Conservation (phyloP, 2,888 invertebrate species). For the Pollenia griseotomentosa region DNA sequence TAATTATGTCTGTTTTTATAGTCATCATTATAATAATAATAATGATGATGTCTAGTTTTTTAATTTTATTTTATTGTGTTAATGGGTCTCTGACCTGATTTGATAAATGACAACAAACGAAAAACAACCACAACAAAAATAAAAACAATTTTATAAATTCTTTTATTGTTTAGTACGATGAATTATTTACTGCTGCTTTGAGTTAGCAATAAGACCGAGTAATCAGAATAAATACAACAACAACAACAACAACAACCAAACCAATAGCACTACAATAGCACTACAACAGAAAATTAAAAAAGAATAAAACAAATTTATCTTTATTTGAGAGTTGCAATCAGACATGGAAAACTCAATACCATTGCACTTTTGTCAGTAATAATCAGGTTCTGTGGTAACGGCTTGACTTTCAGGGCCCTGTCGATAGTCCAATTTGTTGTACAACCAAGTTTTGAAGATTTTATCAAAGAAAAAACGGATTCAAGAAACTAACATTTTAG, state of each 20-base stretch:
- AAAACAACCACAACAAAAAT: background rate
- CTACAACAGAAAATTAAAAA: background rate
- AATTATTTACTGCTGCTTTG: slow-evolving; percentile 14
- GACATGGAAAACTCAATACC: too few relatives aligned
- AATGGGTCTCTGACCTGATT: slow-evolving; percentile 83
- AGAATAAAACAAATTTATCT: slow-evolving; percentile 9
- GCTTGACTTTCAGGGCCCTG: too few relatives aligned
- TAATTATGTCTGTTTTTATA: background rate
- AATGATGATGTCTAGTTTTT: slow-evolving; percentile 57
- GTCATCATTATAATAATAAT: slow-evolving; percentile 40
- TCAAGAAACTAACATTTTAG: too few relatives aligned
- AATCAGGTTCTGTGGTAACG: too few relatives aligned
- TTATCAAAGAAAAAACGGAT: too few relatives aligned
- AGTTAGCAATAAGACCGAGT: background rate
- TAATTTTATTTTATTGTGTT: slow-evolving; percentile 76
- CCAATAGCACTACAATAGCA: background rate
- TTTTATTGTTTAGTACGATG: slow-evolving; percentile 9
- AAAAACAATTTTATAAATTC: slow-evolving; percentile 24
- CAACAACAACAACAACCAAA: slow-evolving; percentile 62
- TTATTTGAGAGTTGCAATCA: slow-evolving; percentile 62
- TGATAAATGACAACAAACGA: slow-evolving; percentile 75
- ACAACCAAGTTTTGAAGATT: too few relatives aligned
- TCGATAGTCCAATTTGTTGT: too few relatives aligned
- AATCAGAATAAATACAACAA: too few relatives aligned
- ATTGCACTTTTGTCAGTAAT: too few relatives aligned